Evolutionary conservation across 2,113 vertebrate species (phyloP), one percentile per base, ranked within the genome.

Genomic region (Halichoeres trimaculatus): DNA sequence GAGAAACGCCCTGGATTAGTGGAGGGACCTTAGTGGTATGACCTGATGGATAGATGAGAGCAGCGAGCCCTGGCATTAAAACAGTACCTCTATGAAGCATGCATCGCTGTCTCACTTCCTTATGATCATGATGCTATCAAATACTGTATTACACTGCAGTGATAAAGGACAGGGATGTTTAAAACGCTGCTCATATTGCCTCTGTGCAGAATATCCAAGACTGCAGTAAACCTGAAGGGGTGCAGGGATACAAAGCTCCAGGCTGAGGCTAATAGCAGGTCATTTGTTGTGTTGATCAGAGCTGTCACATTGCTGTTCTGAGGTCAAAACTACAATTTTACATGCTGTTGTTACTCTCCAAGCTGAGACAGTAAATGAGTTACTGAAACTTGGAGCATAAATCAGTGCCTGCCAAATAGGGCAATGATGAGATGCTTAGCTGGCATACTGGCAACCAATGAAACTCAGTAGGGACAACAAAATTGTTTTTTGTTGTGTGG

Each of bases 251-350:
- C 34, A 81, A 68, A 65, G 48, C 26, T 38, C 40, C 40, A 61
- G 65, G 69, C 76, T 64, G 76, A 72, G 57, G 80, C 71, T 85
- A 84, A 87, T 87, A 74, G 85, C 65, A 74, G 66, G 81, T 74
- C 40, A 86, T 86, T 81, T 88, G 78, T 84, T 81, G 74, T 70
- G 79, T 86, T 83, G 87, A 90, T 88, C 83, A 43, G 20, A 80
- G 59, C 67, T 58, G 70, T 76, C 73, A 76, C 43, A 45, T 7
- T 68, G 56, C 57, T 70, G 53, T 22, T 65, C 61, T 38, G 71
- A 54, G 62, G 61, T 69, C 58, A 68, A 89, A 85, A 64, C 45
- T 51, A 45, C 80, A 75, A 66, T 50, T 69, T 51, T 66, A 30
- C 65, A 26, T 38, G 14, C 55, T 66, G 69, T 80, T 71, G 73